Evolutionary conservation across 1,140 invertebrate species (phyloP), one percentile per base, ranked within the genome.

Genomic region (Bombus waltoni): DNA sequence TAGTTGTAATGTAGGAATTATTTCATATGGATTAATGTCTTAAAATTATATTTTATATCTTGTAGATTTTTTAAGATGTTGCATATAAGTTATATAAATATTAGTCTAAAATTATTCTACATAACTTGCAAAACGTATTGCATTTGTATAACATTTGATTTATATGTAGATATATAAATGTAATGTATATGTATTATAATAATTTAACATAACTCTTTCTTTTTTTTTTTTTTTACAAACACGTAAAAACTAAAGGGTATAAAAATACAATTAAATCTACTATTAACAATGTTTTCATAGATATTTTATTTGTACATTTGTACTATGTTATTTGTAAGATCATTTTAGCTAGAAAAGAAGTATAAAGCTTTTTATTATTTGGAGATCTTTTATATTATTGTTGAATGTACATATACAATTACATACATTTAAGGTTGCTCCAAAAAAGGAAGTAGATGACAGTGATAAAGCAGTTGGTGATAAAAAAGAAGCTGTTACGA

Each of bases 381-480:
- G 22, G 22, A 53, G 2, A 53, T n/a, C 22, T 40, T 47, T 18
- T 40, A 9, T n/a, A 78, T 57, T 57, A 59, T 57, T 0, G 6
- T 76, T 76, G 11, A 62, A 70, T 73, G 13, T 62, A 72, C 5
- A 66, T 78, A 28, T 79, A 28, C 28, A 62, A n/a, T n/a, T n/a
- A 62, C 28, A 73, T 57, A 47, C 25, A 75, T 83, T 88, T 47
- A 88, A 95, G 94, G 94, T 95, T 80, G 93, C 94, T 70, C 83
- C 93, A 73, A 95, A 95, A 88, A 95, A 95, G 82, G 94, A 94
- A 73, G 83, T 81, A 13, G 93, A 94, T 83, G 94, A 95, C 87
- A 92, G 79, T 79, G 86, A 92, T 13, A 92, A 94, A 88, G 53
- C 88, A 11, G 82, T 83, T 53, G 92, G 88, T 44, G 94, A 95